A percentile compares a stretch with the other conserved stretches of the same genome.
Evolutionary conservation across 2,113 vertebrate species (phyloP).

Genomic region (Aldabrachelys gigantea): DNA sequence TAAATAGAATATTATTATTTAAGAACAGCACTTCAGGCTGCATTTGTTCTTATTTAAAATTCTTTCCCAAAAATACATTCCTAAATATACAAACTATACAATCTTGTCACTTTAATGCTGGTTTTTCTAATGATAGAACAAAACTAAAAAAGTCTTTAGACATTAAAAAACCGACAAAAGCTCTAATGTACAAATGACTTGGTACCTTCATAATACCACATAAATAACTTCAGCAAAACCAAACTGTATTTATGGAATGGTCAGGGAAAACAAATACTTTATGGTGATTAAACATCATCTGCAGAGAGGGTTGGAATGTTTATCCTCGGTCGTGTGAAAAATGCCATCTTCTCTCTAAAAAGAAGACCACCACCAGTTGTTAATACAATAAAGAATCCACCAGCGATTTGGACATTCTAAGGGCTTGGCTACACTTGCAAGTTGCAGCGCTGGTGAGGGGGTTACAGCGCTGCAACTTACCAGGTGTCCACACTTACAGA

Average conservation of each 20-base stretch:
- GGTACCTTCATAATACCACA: constrained; percentile 82
- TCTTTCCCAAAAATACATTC: constrained; percentile 85
- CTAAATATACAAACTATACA: constrained; percentile 91
- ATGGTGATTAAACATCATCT: constrained; percentile 87
- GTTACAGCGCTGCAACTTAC: too few species aligned
- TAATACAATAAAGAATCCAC: constrained; percentile 12
- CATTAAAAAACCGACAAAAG: constrained; percentile 70
- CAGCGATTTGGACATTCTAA: background rate
- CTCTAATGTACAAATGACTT: constrained; percentile 71
- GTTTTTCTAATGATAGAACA: constrained; percentile 76
- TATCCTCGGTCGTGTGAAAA: constrained; percentile 93
- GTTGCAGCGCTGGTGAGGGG: too few species aligned
- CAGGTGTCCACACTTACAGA: too few species aligned
- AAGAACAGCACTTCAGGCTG: constrained; percentile 78
- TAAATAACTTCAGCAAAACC: constrained; percentile 79
- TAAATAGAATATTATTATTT: constrained; percentile 72
- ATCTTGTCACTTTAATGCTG: constrained; percentile 84
- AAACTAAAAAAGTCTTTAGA: constrained; percentile 69
- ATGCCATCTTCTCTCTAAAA: constrained; percentile 97
- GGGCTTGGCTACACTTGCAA: too few species aligned
- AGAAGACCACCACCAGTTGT: constrained; percentile 4
- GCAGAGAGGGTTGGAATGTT: constrained; percentile 91
- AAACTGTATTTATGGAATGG: constrained; percentile 65
- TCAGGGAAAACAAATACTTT: constrained; percentile 80
- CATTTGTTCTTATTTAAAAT: constrained; percentile 81